Evolutionary conservation across 1,140 invertebrate species (phyloP), one percentile per base, ranked within the genome.

Genomic region (Lepidurus couesii): DNA sequence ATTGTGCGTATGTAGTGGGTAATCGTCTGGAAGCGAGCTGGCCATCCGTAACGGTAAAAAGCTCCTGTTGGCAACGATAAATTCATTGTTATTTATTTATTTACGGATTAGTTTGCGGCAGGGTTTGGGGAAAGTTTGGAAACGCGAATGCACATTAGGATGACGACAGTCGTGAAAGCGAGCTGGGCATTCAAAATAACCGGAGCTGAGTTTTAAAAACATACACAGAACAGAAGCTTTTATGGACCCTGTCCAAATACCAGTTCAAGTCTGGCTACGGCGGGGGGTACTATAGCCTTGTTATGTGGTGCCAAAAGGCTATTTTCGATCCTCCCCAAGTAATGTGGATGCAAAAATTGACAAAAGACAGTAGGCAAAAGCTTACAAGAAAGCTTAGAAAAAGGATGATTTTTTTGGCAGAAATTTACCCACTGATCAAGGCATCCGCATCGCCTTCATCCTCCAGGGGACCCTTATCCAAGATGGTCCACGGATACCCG

Each of bases 401-500:
- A 7, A 1, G 0, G 26, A n/a, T n/a, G n/a, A 7, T 42, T 10
- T 34, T 34, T 10, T 65, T 42, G 13, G 43, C 13, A 75, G 26
- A 75, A 73, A 79, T 44, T 78, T 74, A 80, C 79, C 79, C 79
- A 78, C 77, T 76, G 24, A 80, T 42, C 42, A 80, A 73, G 16
- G 74, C 42, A n/a, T 80, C 79, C 6, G 74, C 47, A 43, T 80
- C 77, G 43, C 47, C 43, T 10, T 21, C 24, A 74, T 77, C 75
- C 45, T 73, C 74, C 43, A 82, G 65, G 21, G 79, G 78, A n/a
- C 80, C 80, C 73, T 86, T 85, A 79, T 84, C 82, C 11, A 91
- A 83, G 83, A 90, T 87, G 24, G 91, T 91, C 90, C 90, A 92
- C 78, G 91, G 91, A 82, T 92, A 92, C 65, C 88, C 89, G 79